These are phyloP conservation scores for Conomelus anceps DNA, from an alignment of 2,888 invertebrate species.

Conservation along the genomic window DNA sequence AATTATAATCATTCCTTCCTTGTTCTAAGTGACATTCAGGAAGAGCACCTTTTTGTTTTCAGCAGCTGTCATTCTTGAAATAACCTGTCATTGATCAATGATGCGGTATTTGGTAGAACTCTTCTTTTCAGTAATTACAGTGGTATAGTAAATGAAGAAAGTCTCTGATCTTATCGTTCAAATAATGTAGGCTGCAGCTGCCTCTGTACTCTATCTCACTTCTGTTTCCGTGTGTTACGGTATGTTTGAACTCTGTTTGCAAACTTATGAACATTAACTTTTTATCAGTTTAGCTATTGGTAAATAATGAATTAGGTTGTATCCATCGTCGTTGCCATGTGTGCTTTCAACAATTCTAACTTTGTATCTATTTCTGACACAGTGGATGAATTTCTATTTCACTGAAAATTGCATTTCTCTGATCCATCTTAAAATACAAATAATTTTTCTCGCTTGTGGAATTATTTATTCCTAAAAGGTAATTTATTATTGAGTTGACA, in stretches of 20 bases:
- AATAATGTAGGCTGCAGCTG: neutral
- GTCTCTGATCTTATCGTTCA: neutral
- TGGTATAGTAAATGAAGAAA: neutral
- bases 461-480: no score
- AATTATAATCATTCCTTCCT: no score
- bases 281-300: neutral
- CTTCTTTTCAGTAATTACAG: no score
- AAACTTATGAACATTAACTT: neutral
- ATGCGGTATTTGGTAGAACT: neutral
- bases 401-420: no score
- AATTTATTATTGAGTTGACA: no score
- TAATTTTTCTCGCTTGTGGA: no score
- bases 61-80: neutral
- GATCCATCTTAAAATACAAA: no score
- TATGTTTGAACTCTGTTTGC: neutral
- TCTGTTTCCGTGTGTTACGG: neutral
- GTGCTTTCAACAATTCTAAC: no score
- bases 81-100: neutral
- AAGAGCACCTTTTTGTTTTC: neutral
- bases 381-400: no score
- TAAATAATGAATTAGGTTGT: neutral
- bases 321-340: no score
- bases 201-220: neutral
- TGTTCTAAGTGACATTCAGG: no score
- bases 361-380: no score